phyloP scores from a whole-genome alignment of 2,797 vertebrate species.

The Megaceryle alcyon region DNA sequence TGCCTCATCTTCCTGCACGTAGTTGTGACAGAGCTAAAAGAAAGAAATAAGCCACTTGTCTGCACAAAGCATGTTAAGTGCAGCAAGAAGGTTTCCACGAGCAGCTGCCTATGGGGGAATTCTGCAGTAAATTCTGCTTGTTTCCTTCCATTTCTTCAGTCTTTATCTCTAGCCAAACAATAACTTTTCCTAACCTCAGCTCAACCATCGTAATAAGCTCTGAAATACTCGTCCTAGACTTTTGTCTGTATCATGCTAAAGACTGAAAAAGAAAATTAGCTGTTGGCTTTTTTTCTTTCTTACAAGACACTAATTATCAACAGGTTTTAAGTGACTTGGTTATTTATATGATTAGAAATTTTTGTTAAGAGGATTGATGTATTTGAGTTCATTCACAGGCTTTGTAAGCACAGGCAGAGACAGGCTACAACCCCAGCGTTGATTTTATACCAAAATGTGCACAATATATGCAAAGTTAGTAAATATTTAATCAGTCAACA shows the following conservation, averaged over 20 bases:
- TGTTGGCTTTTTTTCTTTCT: background rate
- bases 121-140: background rate
- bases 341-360: slow-evolving; percentile 45
- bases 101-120: background rate
- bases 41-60: background rate
- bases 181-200: background rate
- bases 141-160: background rate
- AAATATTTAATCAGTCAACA: slow-evolving; percentile 47
- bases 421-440: background rate
- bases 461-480: background rate
- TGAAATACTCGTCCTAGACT: slow-evolving; percentile 36
- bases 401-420: slow-evolving; percentile 22
- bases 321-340: background rate
- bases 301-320: slow-evolving; percentile 43
- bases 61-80: background rate
- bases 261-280: background rate
- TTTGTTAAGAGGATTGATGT: slow-evolving; percentile 37
- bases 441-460: background rate
- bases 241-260: background rate
- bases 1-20: background rate
- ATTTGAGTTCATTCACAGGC: slow-evolving; percentile 34
- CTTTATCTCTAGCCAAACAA: background rate
- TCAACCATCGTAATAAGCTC: background rate
- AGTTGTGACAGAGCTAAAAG: background rate
- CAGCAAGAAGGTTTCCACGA: fast-evolving